These are phyloP conservation scores for Anoplopoma fimbria DNA, from an alignment of 2,113 vertebrate genomes.

Conservation along the genomic window DNA sequence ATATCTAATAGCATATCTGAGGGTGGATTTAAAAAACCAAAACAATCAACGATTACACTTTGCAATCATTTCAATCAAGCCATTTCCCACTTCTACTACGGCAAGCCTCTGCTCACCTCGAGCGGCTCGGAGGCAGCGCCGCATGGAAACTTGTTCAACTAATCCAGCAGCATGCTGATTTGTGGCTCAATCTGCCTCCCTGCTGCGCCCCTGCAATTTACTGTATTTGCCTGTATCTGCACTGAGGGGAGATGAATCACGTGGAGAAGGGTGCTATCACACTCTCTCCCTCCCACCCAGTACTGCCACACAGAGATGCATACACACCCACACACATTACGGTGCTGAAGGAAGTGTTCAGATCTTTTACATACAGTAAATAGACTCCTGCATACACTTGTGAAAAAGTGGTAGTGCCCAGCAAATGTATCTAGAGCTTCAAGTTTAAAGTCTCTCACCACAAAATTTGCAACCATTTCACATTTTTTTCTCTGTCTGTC, in stretches of 20 bases:
- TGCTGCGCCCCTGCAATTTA: conserved; percentile 44
- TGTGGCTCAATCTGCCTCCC: conserved; percentile 50
- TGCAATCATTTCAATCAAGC: conserved; percentile 41
- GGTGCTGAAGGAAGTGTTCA: not conserved
- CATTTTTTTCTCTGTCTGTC: not conserved
- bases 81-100: not conserved
- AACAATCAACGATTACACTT: conserved; percentile 44
- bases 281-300: conserved; percentile 19
- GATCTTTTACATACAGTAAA: not conserved
- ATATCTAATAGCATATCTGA: conserved; percentile 34
- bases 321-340: not conserved
- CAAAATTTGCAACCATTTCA: not conserved
- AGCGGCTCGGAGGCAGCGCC: conserved; percentile 20
- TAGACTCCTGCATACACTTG: not conserved
- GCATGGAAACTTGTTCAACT: conserved; percentile 59
- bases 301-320: not conserved
- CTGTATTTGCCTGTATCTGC: conserved; percentile 36
- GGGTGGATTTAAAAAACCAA: not conserved
- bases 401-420: not conserved
- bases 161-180: conserved; percentile 63
- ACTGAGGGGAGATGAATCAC: conserved; percentile 51
- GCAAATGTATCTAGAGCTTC: not conserved
- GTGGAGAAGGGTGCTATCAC: conserved; percentile 12
- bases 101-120: not conserved
- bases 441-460: not conserved